Base-by-base conservation (phyloP, 2,797 vertebrate genomes). In the Urosaurus nigricauda region DNA sequence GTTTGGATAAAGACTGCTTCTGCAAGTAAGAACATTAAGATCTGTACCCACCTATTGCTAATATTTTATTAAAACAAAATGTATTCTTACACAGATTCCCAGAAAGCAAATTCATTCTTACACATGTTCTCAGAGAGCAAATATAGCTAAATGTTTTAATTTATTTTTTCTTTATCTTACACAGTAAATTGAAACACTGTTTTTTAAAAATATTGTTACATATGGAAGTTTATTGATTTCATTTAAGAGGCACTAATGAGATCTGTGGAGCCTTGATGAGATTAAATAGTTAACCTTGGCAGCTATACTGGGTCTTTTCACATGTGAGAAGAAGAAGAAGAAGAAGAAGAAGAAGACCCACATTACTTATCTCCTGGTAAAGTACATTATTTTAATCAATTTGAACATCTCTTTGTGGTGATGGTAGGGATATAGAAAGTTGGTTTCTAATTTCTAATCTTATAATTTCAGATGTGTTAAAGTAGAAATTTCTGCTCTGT, bases 201-300 rank as follows among this genome's bases (percentile, higher is more conserved):
- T 14, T 47, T 93, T 95, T 86, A 77, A 91, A 94, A 95, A 43
- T 43, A 43, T 43, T 26, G 83, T 65, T 0, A 0, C 94, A 94
- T 35, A 93, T 90, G 87, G 87, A 93, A 86, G 91, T 89, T 86
- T 89, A 96, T 95, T 93, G 96, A 95, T 95, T 95, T 90, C 92
- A 53, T 95, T 90, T 89, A 93, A 92, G 87, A 94, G 89, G 63
- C 91, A 93, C 94, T 95, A 91, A 92, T 94, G 89, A 94, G 95
- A 95, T 95, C 91, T 90, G 35, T 91, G 94, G 94, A 93, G 96
- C 88, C 71, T 90, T 89, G 95, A 93, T 70, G 85, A 92, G 94
- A 92, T 63, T 83, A 88, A 92, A 88, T 91, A 89, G 91, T 93
- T 95, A 95, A 93, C 81, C 86, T 92, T 94, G 87, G 81, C 58